Conservation (phyloP, 2,797 vertebrate genomes). For the Trichosurus vulpecula region DNA sequence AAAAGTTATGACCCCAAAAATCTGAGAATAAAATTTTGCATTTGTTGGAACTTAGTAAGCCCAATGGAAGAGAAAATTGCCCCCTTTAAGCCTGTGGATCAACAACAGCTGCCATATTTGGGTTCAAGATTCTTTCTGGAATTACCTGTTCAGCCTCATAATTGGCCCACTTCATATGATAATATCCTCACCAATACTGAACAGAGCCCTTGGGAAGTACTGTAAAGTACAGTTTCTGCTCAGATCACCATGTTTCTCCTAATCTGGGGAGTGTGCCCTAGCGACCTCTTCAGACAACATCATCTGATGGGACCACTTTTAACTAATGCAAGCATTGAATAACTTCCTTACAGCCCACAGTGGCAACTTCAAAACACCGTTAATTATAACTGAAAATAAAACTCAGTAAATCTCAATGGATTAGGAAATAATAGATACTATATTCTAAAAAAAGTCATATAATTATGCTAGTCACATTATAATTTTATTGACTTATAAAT, state of each 20-base stretch:
- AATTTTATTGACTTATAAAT: conserved; percentile 75
- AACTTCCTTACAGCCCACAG: conserved; percentile 61
- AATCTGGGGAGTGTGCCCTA: conserved; percentile 42
- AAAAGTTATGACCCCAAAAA: neutral
- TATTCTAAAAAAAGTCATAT: conserved; percentile 68
- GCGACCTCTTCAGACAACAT: conserved; percentile 32
- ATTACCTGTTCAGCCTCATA: neutral
- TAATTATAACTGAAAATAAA: conserved; percentile 72
- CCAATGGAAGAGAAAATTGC: neutral
- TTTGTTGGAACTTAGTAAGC: neutral
- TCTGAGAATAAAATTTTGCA: neutral
- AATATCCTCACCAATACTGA: neutral
- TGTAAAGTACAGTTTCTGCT: neutral
- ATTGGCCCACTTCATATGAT: neutral
- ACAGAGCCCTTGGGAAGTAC: neutral
- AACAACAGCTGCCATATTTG: neutral
- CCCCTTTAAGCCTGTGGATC: neutral
- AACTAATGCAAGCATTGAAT: conserved; percentile 61
- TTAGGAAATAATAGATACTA: conserved; percentile 66
- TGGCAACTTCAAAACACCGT: conserved; percentile 65
- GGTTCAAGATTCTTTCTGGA: neutral
- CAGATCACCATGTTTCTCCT: neutral
- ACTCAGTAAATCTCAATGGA: conserved; percentile 64
- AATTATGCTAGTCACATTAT: conserved; percentile 65
- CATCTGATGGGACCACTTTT: conserved; percentile 62